Percentiles rank a stretch among this genome's conserved stretches.
Evolutionary conservation across 2,888 invertebrate species (phyloP).

Genomic region (Lymantria monacha): DNA sequence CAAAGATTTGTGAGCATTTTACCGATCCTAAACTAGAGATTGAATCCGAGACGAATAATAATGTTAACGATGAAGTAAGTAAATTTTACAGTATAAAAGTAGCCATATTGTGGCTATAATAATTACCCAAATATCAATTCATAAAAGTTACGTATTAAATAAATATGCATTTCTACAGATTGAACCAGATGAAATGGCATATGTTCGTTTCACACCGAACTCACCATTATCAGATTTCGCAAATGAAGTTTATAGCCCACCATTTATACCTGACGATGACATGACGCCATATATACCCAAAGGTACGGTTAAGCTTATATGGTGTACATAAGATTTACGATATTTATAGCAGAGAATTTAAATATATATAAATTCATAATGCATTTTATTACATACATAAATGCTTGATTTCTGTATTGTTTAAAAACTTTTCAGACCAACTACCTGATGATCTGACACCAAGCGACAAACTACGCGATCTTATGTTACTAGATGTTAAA

Average conservation of each 20-base stretch:
- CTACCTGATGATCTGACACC: conserved; percentile 48
- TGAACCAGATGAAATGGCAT: conserved; percentile 88
- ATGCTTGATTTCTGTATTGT: not conserved
- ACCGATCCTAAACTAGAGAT: conserved; percentile 61
- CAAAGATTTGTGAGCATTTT: conserved; percentile 70
- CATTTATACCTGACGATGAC: conserved; percentile 77
- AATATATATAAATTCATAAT: not conserved
- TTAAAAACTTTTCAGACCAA: conserved; percentile 18
- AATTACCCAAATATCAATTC: not conserved
- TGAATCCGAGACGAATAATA: conserved; percentile 36
- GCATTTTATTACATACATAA: not conserved
- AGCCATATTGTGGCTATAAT: not conserved
- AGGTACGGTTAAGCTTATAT: conserved; percentile 40
- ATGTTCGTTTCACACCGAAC: conserved; percentile 89
- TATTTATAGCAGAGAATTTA: not conserved
- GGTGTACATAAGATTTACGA: not conserved
- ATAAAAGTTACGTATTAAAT: not conserved
- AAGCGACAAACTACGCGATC: conserved; percentile 66
- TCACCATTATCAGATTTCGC: conserved; percentile 85
- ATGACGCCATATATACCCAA: conserved; percentile 54
- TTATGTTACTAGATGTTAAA: conserved; percentile 57
- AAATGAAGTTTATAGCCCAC: conserved; percentile 91
- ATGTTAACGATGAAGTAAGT: conserved; percentile 51
- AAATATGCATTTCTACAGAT: conserved; percentile 46
- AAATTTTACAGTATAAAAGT: too few relatives aligned